phyloP scores from a whole-genome alignment of 2,888 invertebrate genomes.

The Bedellia somnulentella region DNA sequence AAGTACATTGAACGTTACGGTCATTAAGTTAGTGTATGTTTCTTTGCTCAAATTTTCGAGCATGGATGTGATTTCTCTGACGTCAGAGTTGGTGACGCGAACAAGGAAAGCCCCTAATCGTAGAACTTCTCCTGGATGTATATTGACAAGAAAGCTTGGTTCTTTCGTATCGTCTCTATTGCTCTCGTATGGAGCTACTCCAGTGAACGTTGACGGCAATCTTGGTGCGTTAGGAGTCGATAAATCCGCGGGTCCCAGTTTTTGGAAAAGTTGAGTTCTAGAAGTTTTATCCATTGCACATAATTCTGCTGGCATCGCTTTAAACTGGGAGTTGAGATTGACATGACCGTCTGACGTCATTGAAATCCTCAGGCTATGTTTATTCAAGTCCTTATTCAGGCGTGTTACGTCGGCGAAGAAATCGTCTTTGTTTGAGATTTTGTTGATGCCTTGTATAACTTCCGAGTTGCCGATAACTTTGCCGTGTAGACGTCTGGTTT shows the following conservation, averaged over 20 bases:
- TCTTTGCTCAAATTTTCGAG: constrained; percentile 39
- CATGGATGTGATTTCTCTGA: constrained; percentile 31
- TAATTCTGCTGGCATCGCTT: constrained; percentile 36
- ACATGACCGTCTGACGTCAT: constrained; percentile 46
- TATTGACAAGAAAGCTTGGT: constrained; percentile 26
- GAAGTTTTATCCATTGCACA: constrained; percentile 27
- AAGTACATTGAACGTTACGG: constrained; percentile 32
- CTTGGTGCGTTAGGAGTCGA: constrained; percentile 26
- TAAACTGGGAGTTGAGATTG: constrained; percentile 41
- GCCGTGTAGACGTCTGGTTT: constrained; percentile 50
- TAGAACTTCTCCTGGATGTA: constrained; percentile 40
- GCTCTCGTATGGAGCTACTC: constrained; percentile 18
- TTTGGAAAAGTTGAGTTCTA: constrained; percentile 28
- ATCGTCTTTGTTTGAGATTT: constrained; percentile 55
- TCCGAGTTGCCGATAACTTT: constrained; percentile 51
- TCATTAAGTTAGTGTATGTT: constrained; percentile 36
- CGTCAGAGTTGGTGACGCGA: constrained; percentile 32
- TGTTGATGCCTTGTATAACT: constrained; percentile 55
- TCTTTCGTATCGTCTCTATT: constrained; percentile 19
- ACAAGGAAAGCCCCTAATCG: constrained; percentile 33
- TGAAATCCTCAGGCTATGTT: constrained; percentile 46
- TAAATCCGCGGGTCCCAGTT: constrained; percentile 28
- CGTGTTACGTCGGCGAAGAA: constrained; percentile 55
- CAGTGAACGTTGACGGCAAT: constrained; percentile 18
- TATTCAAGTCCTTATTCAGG: constrained; percentile 56